Evolutionary conservation across 1,140 invertebrate genomes (phyloP).

Genomic region (Drosophila orena): DNA sequence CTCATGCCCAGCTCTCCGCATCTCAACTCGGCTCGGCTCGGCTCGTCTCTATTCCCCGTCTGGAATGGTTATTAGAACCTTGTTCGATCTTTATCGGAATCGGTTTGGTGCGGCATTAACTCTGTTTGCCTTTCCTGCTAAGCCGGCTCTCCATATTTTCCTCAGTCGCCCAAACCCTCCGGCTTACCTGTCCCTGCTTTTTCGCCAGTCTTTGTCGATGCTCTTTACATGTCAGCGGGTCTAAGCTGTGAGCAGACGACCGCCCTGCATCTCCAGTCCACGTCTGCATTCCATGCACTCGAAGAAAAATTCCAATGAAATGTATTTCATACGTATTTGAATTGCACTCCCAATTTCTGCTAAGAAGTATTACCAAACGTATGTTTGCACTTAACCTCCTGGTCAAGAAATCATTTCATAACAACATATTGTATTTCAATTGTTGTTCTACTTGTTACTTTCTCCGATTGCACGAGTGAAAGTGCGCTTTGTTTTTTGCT

Average conservation of each 20-base stretch:
- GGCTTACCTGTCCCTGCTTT: constrained; percentile 30
- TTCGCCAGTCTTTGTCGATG: constrained; percentile 66
- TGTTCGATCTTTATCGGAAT: constrained; percentile 70
- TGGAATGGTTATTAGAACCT: constrained; percentile 61
- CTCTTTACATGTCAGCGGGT: constrained; percentile 75
- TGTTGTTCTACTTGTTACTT: no score
- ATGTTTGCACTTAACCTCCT: no score
- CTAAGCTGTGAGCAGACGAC: constrained; percentile 57
- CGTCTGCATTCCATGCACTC: constrained; percentile 29
- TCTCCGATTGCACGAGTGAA: no score
- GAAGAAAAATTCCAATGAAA: not conserved
- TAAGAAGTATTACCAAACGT: no score
- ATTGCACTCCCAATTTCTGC: not conserved
- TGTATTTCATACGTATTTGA: not conserved
- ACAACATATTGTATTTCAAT: no score
- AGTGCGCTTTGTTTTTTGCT: not conserved
- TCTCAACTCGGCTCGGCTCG: not conserved
- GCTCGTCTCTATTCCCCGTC: constrained; percentile 1
- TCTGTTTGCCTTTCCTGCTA: constrained; percentile 66
- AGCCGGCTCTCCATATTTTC: constrained; percentile 46
- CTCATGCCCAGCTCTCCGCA: not conserved
- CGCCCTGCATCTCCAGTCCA: constrained; percentile 48
- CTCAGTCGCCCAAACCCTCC: constrained; percentile 26
- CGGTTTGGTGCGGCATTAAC: constrained; percentile 58
- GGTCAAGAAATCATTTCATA: no score